phyloP scores from a whole-genome alignment of 2,113 vertebrate species.

The Sylvietta virens region DNA sequence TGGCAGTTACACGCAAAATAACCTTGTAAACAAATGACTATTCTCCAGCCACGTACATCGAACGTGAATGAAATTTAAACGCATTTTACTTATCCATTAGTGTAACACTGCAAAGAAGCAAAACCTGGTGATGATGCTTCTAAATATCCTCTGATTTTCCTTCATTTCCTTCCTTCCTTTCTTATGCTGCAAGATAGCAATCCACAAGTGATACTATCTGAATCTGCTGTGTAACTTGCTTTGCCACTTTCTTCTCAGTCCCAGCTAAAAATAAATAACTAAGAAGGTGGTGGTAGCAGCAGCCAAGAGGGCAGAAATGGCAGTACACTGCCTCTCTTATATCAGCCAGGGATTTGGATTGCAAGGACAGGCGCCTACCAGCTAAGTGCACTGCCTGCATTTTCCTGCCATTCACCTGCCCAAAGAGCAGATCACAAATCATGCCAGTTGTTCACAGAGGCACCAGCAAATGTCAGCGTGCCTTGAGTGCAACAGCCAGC shows the following conservation, averaged over 20 bases:
- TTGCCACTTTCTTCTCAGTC: not conserved
- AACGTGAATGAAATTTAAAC: not conserved
- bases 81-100: not conserved
- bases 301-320: conserved; percentile 2
- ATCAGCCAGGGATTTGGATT: not conserved
- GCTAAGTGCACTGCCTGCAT: not conserved
- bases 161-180: not conserved
- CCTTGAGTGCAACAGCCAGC: not conserved
- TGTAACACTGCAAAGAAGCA: not conserved
- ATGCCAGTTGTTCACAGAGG: conserved; percentile 45
- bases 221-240: not conserved
- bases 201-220: not conserved
- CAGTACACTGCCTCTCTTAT: not conserved
- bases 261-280: conserved; percentile 26
- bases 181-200: not conserved
- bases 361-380: not conserved
- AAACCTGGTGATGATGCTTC: not conserved
- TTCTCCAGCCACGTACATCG: not conserved
- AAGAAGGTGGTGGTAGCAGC: not conserved
- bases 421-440: conserved; percentile 46
- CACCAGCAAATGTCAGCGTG: conserved; percentile 53
- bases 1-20: not conserved
- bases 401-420: conserved; percentile 6
- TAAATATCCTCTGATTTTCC: not conserved
- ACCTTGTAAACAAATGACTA: not conserved